Evolutionary conservation across 2,113 vertebrate genomes (phyloP).

Genomic region (Laterallus jamaicensis): DNA sequence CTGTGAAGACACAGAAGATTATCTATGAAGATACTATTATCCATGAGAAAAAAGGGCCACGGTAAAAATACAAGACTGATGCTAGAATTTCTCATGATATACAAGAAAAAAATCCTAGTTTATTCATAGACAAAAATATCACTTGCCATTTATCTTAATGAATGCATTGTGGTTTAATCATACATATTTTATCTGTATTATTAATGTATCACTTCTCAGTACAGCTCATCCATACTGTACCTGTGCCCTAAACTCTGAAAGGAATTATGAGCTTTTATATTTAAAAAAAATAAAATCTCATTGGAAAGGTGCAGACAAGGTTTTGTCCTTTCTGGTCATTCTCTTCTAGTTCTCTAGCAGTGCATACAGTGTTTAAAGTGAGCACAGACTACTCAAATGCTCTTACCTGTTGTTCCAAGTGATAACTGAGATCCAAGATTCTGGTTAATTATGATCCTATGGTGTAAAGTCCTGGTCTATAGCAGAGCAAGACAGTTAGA

Average conservation of each 20-base stretch:
- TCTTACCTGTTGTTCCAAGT: background rate
- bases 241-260: background rate
- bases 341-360: background rate
- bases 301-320: background rate
- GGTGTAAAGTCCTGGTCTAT: background rate
- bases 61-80: background rate
- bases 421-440: background rate
- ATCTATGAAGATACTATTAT: background rate
- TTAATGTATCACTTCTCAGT: background rate
- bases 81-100: background rate
- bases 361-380: background rate
- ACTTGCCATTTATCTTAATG: background rate
- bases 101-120: background rate
- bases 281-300: background rate
- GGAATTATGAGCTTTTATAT: background rate
- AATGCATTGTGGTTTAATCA: background rate
- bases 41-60: background rate
- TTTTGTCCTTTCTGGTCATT: background rate
- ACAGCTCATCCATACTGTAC: background rate
- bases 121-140: background rate
- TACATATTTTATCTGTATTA: background rate
- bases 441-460: background rate
- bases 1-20: background rate
- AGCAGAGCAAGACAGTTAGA: background rate
- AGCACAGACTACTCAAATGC: background rate